Evolutionary conservation across 35 echinoderm and acorn worm species (phyloP), one percentile per base, ranked within the genome.

Genomic region (Diadema setosum): DNA sequence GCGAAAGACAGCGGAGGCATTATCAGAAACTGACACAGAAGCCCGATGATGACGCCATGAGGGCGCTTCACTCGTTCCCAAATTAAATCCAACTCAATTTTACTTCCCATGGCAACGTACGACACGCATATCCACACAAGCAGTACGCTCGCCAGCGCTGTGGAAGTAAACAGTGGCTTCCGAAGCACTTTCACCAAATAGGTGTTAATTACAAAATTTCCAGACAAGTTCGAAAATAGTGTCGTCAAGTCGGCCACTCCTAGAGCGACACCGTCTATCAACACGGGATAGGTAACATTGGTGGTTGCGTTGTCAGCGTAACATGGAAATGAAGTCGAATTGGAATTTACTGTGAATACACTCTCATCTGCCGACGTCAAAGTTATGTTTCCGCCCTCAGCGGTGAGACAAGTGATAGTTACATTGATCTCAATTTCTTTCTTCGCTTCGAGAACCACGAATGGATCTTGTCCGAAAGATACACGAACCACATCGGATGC

Each of bases 1-100:
- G 46, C 31, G 24, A 88, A 70, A 6, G 91, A 64, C 40, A 93
- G 36, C 0, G 69, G 83, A 32, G 91, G 91, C 91, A 93, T 93
- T n/a, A 93, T 88, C 23, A 93, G 61, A 57, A 93, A 93, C 85
- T 93, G 91, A 67, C 91, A 93, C 5, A 75, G 34, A 6, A 93
- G 45, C 15, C 91, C 91, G 16, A 93, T 93, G 16, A 93, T 40
- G 45, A 93, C 73, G 39, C 67, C 91, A 25, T 69, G 85, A 11
- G 91, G 91, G 35, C 91, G 91, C 25, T 55, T 52, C 16, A 93
- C 35, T 32, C 45, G 80, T 15, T 70, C 65, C 75, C 46, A 82
- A 16, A 93, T 82, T 23, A 43, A 45, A 14, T 80, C 55, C 73
- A 69, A 82, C 0, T 85, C 74, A 6, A 93, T 82, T 44, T 82